Evolutionary conservation across 1,140 invertebrate genomes (phyloP).

Genomic region (Heliothis virescens): DNA sequence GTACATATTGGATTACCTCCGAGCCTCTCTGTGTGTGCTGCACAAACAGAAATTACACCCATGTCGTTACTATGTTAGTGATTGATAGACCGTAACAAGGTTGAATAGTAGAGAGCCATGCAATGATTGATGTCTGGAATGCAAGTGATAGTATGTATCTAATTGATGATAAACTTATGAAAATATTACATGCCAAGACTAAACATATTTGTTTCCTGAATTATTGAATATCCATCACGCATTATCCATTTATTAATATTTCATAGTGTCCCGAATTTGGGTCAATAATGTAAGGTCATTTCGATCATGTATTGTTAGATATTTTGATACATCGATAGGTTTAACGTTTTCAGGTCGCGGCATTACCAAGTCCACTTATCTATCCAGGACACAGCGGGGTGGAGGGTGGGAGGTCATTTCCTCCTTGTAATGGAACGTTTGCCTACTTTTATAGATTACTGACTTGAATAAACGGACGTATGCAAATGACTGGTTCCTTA

Average conservation of each 20-base stretch:
- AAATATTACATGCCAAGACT: neutral
- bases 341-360: slow-evolving; percentile 34
- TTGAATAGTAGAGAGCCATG: too few relatives aligned
- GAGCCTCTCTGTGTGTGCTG: slow-evolving; percentile 38
- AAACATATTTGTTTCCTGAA: neutral
- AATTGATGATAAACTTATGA: neutral
- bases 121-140: too few relatives aligned
- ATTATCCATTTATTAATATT: neutral
- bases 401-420: slow-evolving; percentile 20
- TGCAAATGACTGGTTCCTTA: slow-evolving; percentile 24
- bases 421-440: slow-evolving; percentile 20
- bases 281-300: slow-evolving; percentile 17
- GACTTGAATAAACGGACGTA: slow-evolving; percentile 20
- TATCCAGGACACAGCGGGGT: slow-evolving; percentile 33
- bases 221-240: neutral
- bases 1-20: slow-evolving; percentile 39
- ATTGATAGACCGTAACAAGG: neutral
- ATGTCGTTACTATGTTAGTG: neutral
- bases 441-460: slow-evolving; percentile 32
- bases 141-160: neutral
- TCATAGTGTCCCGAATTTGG: neutral
- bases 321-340: slow-evolving; percentile 7
- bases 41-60: slow-evolving; percentile 37
- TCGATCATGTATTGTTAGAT: neutral
- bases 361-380: slow-evolving; percentile 41